These are phyloP conservation scores for Nasonia giraulti DNA, from an alignment of 1,140 invertebrate genomes.

Conservation along the genomic window DNA sequence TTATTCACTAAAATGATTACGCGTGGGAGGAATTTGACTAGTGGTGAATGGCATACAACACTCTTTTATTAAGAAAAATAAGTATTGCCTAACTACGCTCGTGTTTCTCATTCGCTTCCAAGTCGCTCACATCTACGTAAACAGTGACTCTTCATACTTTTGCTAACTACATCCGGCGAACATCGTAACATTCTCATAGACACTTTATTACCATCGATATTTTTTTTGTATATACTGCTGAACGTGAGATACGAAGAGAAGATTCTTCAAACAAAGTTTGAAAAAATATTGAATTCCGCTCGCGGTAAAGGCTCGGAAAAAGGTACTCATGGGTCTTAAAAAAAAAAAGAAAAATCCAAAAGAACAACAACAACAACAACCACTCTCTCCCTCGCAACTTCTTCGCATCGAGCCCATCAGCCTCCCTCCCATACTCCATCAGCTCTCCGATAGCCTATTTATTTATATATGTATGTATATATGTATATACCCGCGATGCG, in stretches of 20 bases:
- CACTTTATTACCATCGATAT: background rate
- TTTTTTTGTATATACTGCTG: too few relatives aligned
- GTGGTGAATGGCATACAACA: background rate
- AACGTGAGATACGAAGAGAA: too few relatives aligned
- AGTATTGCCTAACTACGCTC: conserved; percentile 9
- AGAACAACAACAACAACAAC: background rate
- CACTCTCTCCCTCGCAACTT: background rate
- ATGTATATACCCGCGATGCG: background rate
- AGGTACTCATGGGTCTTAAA: too few relatives aligned
- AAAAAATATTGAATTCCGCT: too few relatives aligned
- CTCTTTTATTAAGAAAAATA: background rate
- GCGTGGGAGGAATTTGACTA: background rate
- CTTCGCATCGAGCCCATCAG: background rate
- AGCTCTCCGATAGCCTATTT: background rate
- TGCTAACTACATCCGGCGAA: background rate
- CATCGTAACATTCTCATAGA: background rate
- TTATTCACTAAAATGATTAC: background rate
- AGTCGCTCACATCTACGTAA: conserved; percentile 2
- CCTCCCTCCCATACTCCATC: too few relatives aligned
- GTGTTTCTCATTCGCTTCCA: background rate
- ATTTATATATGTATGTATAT: background rate
- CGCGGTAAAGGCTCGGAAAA: too few relatives aligned
- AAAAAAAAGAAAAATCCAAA: background rate
- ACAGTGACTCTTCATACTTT: background rate
- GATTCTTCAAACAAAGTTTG: too few relatives aligned